phyloP scores from a whole-genome alignment of 2,113 vertebrate genomes.

The Chinchilla lanigera region DNA sequence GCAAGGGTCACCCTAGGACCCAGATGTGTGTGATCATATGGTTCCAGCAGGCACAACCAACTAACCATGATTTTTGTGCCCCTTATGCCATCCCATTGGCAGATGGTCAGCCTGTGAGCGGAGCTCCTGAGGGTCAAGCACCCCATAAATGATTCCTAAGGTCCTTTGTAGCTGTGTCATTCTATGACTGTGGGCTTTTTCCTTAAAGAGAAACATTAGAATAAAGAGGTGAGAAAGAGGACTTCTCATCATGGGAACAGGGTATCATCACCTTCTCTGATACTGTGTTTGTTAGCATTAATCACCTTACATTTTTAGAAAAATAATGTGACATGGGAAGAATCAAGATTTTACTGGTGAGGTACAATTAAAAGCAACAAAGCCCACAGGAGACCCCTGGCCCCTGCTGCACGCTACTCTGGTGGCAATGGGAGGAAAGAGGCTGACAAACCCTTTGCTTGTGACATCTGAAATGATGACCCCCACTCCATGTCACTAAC shows the following conservation, averaged over 20 bases:
- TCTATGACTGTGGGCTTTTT: neutral
- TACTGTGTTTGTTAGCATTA: neutral
- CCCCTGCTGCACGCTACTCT: neutral
- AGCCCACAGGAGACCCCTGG: neutral
- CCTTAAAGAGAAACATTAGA: neutral
- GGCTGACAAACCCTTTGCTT: neutral
- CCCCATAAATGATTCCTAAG: neutral
- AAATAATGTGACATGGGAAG: neutral
- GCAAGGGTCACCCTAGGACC: neutral
- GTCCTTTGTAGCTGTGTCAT: neutral
- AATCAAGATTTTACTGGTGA: slow-evolving; percentile 48
- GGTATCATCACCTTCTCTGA: neutral
- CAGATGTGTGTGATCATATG: neutral
- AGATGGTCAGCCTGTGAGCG: neutral
- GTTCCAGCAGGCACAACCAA: neutral
- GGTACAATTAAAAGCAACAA: neutral
- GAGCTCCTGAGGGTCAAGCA: neutral
- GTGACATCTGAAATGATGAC: neutral
- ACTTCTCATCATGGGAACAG: neutral
- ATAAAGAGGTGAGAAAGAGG: neutral
- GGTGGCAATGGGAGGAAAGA: neutral
- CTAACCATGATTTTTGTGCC: neutral
- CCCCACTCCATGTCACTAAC: neutral
- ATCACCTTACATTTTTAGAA: slow-evolving; percentile 34
- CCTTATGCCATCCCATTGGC: neutral